These are phyloP conservation scores for Phoenicopterus ruber DNA, from an alignment of 2,113 vertebrate genomes.

Conservation along the genomic window DNA sequence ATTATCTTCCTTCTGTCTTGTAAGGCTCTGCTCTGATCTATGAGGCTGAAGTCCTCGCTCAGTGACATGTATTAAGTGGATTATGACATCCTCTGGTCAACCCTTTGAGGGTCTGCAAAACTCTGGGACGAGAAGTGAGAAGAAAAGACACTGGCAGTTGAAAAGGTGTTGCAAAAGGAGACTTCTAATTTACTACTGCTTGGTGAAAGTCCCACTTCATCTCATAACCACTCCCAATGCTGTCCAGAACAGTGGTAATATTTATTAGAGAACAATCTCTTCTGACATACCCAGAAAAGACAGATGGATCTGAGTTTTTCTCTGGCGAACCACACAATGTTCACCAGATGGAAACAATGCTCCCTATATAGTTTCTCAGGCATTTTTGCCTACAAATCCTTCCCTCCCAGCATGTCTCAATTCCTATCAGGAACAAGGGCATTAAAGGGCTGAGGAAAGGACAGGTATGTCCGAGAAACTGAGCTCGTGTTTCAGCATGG, in stretches of 20 bases:
- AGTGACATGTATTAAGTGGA: not conserved
- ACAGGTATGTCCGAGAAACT: not conserved
- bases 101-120: not conserved
- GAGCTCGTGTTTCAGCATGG: not conserved
- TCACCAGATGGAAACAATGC: slow-evolving; percentile 51
- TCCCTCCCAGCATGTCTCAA: not conserved
- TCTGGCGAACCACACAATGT: slow-evolving; percentile 9
- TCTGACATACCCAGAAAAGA: slow-evolving; percentile 1
- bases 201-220: not conserved
- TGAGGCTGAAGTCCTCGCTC: not conserved
- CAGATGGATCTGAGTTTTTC: slow-evolving; percentile 33
- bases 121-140: not conserved
- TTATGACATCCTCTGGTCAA: not conserved
- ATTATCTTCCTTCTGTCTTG: not conserved
- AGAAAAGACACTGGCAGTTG: not conserved
- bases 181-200: not conserved
- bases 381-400: slow-evolving; percentile 22
- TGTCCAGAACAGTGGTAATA: not conserved
- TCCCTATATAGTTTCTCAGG: slow-evolving; percentile 8
- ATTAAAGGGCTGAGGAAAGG: not conserved
- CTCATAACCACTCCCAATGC: not conserved
- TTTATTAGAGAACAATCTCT: not conserved
- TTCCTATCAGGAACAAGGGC: not conserved
- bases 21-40: not conserved
- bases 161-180: not conserved